Conservation (phyloP, 2,888 invertebrate genomes). For the Furcula furcula region DNA sequence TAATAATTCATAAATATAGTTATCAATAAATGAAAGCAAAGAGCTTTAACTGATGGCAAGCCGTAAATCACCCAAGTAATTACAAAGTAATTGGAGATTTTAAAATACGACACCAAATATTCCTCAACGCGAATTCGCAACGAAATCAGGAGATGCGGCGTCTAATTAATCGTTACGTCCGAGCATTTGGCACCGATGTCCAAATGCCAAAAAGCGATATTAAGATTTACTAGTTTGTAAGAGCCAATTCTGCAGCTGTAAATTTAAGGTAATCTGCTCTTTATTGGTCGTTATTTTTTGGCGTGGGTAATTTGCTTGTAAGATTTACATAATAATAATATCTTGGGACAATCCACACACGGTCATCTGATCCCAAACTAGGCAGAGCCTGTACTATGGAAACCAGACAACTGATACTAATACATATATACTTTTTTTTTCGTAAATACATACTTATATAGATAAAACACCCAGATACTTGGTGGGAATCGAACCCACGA, state of each 20-base stretch:
- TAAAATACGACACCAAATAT: conserved; percentile 31
- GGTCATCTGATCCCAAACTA: too few species aligned
- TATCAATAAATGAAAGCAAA: too few species aligned
- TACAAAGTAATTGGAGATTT: conserved; percentile 29
- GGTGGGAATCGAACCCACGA: too few species aligned
- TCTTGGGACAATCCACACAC: too few species aligned
- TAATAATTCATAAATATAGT: neutral
- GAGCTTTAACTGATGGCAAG: neutral
- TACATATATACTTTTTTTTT: neutral
- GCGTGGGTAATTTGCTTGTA: neutral
- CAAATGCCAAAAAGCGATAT: conserved; percentile 19
- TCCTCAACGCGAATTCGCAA: conserved; percentile 30
- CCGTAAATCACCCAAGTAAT: conserved; percentile 9
- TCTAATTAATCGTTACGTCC: conserved; percentile 31
- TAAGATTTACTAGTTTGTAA: conserved; percentile 19
- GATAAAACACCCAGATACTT: neutral
- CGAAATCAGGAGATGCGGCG: conserved; percentile 32
- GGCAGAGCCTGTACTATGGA: too few species aligned
- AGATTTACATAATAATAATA: neutral
- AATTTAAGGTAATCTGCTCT: conserved; percentile 16
- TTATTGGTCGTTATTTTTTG: conserved; percentile 13
- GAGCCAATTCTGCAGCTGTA: conserved; percentile 23
- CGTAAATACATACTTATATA: neutral
- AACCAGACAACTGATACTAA: neutral
- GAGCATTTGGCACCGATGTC: conserved; percentile 23